Conservation (phyloP, 2,888 invertebrate species). For the Macaria liturata region DNA sequence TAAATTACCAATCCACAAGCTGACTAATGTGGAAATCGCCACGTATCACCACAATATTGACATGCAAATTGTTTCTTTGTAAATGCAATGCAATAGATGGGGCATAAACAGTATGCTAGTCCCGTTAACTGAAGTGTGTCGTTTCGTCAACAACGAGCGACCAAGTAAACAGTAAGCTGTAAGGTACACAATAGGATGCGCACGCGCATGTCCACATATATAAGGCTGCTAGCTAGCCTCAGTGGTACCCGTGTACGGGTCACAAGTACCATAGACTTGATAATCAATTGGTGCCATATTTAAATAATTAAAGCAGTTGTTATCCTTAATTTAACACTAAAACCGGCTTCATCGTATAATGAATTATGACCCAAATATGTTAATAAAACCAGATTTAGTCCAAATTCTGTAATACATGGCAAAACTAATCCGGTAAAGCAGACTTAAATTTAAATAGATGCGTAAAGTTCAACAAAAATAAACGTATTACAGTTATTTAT, state of each 20-base stretch:
- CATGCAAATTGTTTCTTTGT: constrained; percentile 59
- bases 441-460: constrained; percentile 12
- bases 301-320: too few species aligned
- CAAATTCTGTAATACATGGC: constrained; percentile 9
- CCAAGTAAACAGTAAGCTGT: constrained; percentile 47
- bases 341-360: too few species aligned
- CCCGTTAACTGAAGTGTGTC: constrained; percentile 56
- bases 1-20: constrained; percentile 14
- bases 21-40: constrained; percentile 25
- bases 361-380: constrained; percentile 5
- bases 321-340: too few species aligned
- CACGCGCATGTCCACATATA: constrained; percentile 13
- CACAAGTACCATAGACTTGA: too few species aligned
- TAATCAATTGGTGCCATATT: too few species aligned
- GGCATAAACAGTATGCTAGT: constrained; percentile 48
- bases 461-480: constrained; percentile 18
- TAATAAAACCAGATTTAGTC: constrained; percentile 12
- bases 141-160: constrained; percentile 50
- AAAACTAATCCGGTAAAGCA: constrained; percentile 9
- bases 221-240: too few species aligned
- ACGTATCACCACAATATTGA: constrained; percentile 48
- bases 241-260: too few species aligned
- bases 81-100: constrained; percentile 47
- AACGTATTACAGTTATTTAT: constrained; percentile 19
- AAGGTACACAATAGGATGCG: constrained; percentile 33